A percentile compares a stretch with the other conserved stretches of the same genome.
These are phyloP conservation scores for Gallinago nigripennis DNA, from an alignment of 2,797 vertebrate genomes.

Conservation along the genomic window DNA sequence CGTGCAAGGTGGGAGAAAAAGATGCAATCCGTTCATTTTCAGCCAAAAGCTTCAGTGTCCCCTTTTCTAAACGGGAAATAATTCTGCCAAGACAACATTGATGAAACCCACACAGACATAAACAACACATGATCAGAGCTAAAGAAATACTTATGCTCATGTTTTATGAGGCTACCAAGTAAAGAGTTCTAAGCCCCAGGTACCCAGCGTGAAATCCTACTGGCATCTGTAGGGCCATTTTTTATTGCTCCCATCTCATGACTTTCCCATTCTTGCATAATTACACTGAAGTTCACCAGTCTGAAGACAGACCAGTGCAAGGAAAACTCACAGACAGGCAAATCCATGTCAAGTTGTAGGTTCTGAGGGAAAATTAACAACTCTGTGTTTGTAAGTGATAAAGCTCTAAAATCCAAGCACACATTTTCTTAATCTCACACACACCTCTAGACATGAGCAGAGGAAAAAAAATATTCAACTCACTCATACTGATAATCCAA, in stretches of 20 bases:
- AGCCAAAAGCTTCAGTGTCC: constrained; percentile 90
- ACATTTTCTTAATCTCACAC: background rate
- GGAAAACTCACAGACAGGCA: background rate
- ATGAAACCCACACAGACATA: background rate
- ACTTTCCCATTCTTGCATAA: background rate
- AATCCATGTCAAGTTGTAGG: background rate
- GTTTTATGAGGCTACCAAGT: background rate
- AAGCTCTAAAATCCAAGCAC: background rate
- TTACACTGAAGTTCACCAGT: background rate
- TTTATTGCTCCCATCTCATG: background rate
- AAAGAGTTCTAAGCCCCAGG: background rate
- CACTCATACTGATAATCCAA: constrained; percentile 92
- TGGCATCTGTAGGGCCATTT: background rate
- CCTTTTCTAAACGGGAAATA: constrained; percentile 89
- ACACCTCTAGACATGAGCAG: background rate
- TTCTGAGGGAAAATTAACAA: background rate
- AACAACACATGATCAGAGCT: background rate
- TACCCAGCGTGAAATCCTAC: background rate
- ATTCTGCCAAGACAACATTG: constrained; percentile 73
- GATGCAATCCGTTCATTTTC: constrained; percentile 92
- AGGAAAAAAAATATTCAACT: constrained; percentile 66
- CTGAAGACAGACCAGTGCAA: background rate
- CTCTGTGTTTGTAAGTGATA: background rate
- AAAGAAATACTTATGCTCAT: background rate
- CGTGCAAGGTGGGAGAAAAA: constrained; percentile 88